Evolutionary conservation across 1,140 invertebrate genomes (phyloP).

Genomic region (Chionoecetes opilio): DNA sequence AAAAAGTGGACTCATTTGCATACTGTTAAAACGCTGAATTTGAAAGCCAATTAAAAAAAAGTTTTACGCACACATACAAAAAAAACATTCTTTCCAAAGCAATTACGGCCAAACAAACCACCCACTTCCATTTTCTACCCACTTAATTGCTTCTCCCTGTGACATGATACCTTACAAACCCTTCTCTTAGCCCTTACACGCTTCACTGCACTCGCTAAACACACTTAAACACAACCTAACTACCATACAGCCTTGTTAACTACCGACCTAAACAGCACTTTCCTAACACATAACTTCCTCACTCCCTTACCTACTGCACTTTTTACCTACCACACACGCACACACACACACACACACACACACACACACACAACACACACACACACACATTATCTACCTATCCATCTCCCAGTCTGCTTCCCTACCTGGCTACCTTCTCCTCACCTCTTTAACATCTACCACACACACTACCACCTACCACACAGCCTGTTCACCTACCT

Average conservation of each 20-base stretch:
- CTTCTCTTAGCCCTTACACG: neutral
- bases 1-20: neutral
- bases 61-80: neutral
- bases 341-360: slow-evolving; percentile 9
- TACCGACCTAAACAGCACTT: neutral
- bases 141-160: neutral
- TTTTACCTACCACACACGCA: neutral
- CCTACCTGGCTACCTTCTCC: neutral
- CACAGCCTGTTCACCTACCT: neutral
- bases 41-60: slow-evolving; percentile 8
- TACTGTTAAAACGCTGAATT: neutral
- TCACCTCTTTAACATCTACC: neutral
- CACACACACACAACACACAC: slow-evolving; percentile 21
- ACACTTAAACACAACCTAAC: neutral
- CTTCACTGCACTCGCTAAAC: neutral
- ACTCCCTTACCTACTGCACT: neutral
- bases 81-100: neutral
- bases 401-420: neutral
- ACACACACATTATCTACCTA: neutral
- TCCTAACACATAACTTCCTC: neutral
- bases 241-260: neutral
- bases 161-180: neutral
- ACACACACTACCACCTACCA: neutral
- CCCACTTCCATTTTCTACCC: neutral
- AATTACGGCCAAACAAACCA: neutral